A percentile compares a stretch with the other conserved stretches of the same genome.
Conservation (phyloP, 2,888 invertebrate species). For the Crematogaster levior region DNA sequence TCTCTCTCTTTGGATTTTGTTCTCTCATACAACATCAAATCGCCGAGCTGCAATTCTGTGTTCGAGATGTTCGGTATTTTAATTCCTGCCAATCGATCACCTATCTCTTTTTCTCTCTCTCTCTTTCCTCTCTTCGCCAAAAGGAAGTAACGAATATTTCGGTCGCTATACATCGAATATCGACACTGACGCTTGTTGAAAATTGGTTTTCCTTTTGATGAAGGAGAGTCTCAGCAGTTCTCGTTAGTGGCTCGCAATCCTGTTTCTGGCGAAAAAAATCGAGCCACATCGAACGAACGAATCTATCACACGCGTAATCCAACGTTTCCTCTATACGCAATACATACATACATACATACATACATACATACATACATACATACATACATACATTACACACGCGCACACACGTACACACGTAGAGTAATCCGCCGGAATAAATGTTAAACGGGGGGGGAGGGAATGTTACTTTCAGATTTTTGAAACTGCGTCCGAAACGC, state of each 20-base stretch:
- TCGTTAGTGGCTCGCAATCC: background rate
- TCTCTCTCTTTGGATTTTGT: background rate
- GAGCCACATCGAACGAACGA: constrained; percentile 2
- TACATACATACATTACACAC: background rate
- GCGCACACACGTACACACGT: background rate
- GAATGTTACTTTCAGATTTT: constrained; percentile 24
- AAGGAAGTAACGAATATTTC: constrained; percentile 22
- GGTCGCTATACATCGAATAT: constrained; percentile 3
- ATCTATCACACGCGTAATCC: constrained; percentile 16
- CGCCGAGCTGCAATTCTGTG: background rate
- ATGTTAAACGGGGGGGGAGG: background rate
- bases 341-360: background rate
- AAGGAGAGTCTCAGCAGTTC: constrained; percentile 31
- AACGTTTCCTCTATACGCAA: constrained; percentile 16
- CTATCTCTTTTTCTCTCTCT: background rate
- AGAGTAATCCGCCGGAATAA: background rate
- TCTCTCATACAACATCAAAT: background rate
- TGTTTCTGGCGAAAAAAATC: constrained; percentile 28
- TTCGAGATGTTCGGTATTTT: constrained; percentile 67
- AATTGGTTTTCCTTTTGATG: constrained; percentile 31
- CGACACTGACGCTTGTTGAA: constrained; percentile 21
- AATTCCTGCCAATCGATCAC: constrained; percentile 69
- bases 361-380: background rate
- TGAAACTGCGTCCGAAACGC: constrained; percentile 22
- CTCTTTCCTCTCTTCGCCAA: background rate